Evolutionary conservation across 2,797 vertebrate genomes (phyloP).

Genomic region (Coregonus suidteri): DNA sequence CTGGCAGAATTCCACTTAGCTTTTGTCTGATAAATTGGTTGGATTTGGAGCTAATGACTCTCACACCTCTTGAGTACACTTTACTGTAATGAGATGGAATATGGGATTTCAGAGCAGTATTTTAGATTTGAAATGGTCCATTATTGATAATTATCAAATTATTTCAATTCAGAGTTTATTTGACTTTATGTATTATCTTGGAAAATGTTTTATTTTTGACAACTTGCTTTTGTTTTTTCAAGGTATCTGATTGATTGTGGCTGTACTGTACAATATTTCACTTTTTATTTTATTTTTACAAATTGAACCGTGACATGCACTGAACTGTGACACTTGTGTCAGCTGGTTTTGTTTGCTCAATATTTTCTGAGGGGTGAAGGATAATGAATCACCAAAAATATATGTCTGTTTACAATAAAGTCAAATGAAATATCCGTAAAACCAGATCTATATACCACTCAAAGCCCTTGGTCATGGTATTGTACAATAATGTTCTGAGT

Average conservation of each 20-base stretch:
- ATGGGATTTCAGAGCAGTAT: constrained; percentile 56
- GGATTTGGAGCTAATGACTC: constrained; percentile 47
- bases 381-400: not conserved
- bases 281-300: too few relatives aligned
- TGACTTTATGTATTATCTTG: not conserved
- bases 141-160: not conserved
- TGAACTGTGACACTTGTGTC: not conserved
- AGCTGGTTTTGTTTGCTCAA: not conserved
- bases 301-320: not conserved
- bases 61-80: constrained; percentile 60
- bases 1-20: constrained; percentile 56
- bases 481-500: not conserved
- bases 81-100: constrained; percentile 51
- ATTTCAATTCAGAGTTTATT: not conserved
- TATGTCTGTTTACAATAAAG: constrained; percentile 16
- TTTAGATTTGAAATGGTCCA: constrained; percentile 44
- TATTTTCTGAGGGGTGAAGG: not conserved
- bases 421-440: constrained; percentile 42
- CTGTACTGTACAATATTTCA: not conserved
- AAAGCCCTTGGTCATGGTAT: constrained; percentile 47
- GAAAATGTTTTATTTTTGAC: not conserved
- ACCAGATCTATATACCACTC: constrained; percentile 68
- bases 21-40: constrained; percentile 53
- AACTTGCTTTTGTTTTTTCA: not conserved
- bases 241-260: not conserved